Percentiles rank a stretch among this genome's conserved stretches.
Conservation (phyloP, 2,797 vertebrate genomes). For the Nasua narica region DNA sequence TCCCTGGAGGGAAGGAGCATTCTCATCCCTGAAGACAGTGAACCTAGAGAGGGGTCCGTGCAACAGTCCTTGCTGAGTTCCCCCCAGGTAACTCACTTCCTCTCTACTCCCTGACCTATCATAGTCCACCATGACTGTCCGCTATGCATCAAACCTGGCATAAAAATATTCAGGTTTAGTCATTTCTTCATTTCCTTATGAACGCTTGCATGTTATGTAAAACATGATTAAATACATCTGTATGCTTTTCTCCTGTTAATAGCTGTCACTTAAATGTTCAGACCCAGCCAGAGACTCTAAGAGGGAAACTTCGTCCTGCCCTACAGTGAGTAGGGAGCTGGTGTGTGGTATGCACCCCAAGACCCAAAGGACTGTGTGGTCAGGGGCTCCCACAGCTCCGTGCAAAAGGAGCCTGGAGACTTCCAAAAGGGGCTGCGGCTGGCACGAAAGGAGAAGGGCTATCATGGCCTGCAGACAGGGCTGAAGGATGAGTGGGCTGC, state of each 20-base stretch:
- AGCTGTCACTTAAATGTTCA: not conserved
- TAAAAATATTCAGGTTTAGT: not conserved
- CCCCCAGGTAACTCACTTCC: not conserved
- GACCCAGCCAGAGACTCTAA: not conserved
- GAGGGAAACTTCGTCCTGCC: not conserved
- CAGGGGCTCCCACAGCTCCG: not conserved
- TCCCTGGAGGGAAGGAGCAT: too few species aligned
- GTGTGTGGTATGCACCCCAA: too few species aligned
- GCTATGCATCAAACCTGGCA: not conserved
- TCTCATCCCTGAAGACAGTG: not conserved
- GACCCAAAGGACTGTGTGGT: not conserved
- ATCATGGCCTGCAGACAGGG: not conserved
- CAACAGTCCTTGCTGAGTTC: fast-evolving
- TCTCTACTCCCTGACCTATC: not conserved
- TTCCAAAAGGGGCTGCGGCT: not conserved
- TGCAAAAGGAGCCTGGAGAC: not conserved
- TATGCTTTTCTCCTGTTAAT: not conserved
- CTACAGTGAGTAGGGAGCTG: not conserved
- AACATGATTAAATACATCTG: not conserved
- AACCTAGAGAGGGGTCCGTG: not conserved
- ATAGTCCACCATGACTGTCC: fast-evolving
- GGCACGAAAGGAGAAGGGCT: not conserved
- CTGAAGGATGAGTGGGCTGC: not conserved
- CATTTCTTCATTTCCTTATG: not conserved
- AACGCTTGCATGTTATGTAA: not conserved